phyloP scores from a whole-genome alignment of 2,888 invertebrate genomes.

The Polydrusus cervinus region DNA sequence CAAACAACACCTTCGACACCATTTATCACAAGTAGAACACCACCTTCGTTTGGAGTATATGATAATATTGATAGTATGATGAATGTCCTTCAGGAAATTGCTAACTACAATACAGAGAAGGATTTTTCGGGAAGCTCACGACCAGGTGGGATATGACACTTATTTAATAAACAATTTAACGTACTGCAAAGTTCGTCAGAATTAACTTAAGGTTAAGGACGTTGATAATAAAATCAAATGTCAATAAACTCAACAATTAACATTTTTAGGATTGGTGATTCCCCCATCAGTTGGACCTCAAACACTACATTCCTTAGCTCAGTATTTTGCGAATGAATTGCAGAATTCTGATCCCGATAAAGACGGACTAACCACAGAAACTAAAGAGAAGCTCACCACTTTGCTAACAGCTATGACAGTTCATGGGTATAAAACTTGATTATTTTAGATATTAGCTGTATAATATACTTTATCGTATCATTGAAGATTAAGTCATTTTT shows the following conservation, averaged over 20 bases:
- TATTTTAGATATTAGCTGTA: too few species aligned
- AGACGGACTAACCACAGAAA: conserved; percentile 64
- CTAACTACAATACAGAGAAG: conserved; percentile 73
- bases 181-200: too few species aligned
- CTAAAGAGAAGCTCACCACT: conserved; percentile 72
- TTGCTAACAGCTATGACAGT: conserved; percentile 80
- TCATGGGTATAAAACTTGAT: conserved; percentile 70
- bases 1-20: conserved; percentile 62
- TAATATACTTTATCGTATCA: too few species aligned
- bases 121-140: conserved; percentile 69
- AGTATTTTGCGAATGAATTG: conserved; percentile 84
- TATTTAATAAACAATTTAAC: too few species aligned
- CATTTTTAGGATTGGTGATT: conserved; percentile 75
- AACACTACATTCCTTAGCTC: conserved; percentile 84
- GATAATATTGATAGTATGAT: conserved; percentile 82
- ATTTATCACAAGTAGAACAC: conserved; percentile 66
- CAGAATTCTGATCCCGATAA: conserved; percentile 73
- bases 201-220: too few species aligned
- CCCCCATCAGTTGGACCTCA: conserved; percentile 85
- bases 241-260: too few species aligned
- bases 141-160: conserved; percentile 26
- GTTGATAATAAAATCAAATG: too few species aligned
- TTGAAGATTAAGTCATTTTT: too few species aligned
- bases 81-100: conserved; percentile 78
- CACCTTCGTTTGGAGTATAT: conserved; percentile 70